These are phyloP conservation scores for Cebus imitator DNA, from an alignment of 2,113 vertebrate species.

Conservation along the genomic window DNA sequence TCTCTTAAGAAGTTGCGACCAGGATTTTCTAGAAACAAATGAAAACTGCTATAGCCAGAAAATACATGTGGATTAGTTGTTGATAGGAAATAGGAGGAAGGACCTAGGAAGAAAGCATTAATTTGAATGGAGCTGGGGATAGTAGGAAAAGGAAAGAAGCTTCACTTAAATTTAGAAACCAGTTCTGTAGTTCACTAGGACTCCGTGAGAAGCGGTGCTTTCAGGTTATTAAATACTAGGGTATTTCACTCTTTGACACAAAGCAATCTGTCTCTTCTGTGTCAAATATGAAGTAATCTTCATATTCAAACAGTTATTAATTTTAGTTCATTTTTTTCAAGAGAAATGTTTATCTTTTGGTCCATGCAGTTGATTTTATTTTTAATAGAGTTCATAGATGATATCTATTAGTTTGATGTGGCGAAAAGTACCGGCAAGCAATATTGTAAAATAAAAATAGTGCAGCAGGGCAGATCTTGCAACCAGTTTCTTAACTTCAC, in stretches of 20 bases:
- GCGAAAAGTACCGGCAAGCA: constrained; percentile 1
- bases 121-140: neutral
- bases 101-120: constrained; percentile 12
- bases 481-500: constrained; percentile 32
- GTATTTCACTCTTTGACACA: constrained; percentile 60
- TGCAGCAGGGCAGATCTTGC: constrained; percentile 30
- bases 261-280: constrained; percentile 52
- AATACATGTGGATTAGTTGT: neutral
- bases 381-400: constrained; percentile 68
- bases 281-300: constrained; percentile 71
- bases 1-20: neutral
- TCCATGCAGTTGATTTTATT: constrained; percentile 68
- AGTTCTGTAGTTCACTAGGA: neutral
- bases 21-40: constrained; percentile 12
- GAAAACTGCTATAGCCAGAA: neutral
- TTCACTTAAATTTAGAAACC: constrained; percentile 35
- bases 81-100: neutral
- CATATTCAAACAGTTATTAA: constrained; percentile 68
- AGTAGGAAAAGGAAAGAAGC: neutral
- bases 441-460: constrained; percentile 47
- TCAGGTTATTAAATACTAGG: constrained; percentile 36
- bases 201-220: constrained; percentile 49
- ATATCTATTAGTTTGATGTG: constrained; percentile 55
- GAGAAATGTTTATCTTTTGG: constrained; percentile 65
- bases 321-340: constrained; percentile 75